phyloP scores from a whole-genome alignment of 1,140 invertebrate genomes.

The Solen grandis region DNA sequence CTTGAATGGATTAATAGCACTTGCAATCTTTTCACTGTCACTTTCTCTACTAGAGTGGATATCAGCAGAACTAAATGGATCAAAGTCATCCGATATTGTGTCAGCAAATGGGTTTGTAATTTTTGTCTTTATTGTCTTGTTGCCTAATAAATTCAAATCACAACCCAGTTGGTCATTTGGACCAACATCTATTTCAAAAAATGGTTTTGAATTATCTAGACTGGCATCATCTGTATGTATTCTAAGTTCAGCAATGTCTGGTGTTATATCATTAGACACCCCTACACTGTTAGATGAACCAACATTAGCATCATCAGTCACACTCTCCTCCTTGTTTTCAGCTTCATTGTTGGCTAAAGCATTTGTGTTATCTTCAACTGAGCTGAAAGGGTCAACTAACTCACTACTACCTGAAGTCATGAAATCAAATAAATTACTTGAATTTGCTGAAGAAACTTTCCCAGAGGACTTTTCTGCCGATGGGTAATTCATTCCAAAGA shows the following conservation, averaged over 20 bases:
- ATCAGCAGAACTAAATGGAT: conserved; percentile 5
- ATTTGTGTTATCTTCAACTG: conserved; percentile 35
- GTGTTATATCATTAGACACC: too few relatives aligned
- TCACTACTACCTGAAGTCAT: conserved; percentile 43
- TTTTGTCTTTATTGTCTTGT: background rate
- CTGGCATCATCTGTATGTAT: too few relatives aligned
- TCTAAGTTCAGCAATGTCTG: too few relatives aligned
- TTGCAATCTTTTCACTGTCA: background rate
- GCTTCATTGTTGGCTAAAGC: too few relatives aligned
- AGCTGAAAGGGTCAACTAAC: conserved; percentile 53
- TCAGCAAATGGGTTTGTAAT: background rate
- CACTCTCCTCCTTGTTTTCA: too few relatives aligned
- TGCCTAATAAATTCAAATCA: too few relatives aligned
- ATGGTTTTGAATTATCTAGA: too few relatives aligned
- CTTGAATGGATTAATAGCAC: background rate
- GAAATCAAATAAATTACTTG: conserved; percentile 45
- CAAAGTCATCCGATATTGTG: conserved; percentile 7
- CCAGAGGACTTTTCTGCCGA: background rate
- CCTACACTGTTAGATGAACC: too few relatives aligned
- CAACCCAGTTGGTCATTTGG: too few relatives aligned
- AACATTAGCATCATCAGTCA: too few relatives aligned
- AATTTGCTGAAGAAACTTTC: conserved; percentile 34
- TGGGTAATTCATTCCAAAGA: too few relatives aligned
- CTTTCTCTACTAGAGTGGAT: background rate
- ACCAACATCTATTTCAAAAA: too few relatives aligned